Base-by-base conservation (phyloP, 2,888 invertebrate species). In the Salticus scenicus region DNA sequence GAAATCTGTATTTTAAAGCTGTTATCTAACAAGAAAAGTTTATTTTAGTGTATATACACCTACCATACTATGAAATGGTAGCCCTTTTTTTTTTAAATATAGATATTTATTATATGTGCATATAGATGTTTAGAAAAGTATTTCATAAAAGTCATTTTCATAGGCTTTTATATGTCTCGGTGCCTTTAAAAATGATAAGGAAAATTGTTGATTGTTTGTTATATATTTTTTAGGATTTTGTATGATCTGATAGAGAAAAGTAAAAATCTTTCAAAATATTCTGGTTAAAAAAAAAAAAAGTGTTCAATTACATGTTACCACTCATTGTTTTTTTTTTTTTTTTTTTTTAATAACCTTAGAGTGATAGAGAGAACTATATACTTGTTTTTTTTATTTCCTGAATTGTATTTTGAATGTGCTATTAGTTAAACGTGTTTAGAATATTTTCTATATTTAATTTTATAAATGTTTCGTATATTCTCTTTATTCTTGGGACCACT, bases 21-120 rank as follows among this genome's bases (percentile, higher is more conserved):
- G 67, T 67, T 67, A 67, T 67, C 20, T 33, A 8, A 20, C 47
- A 57, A 24, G n/a, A 37, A 57, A 47, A 57, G 57, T 57, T 57
- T 57, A 57, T 57, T 57, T 1, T 24, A 57, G 24, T 57, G 57
- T 57, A 57, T 57, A 57, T 57, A 57, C 17, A 57, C 12, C 24
- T 57, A 57, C 57, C 57, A 57, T 57, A 1, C 24, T 4, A 24
- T 57, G 5, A 24, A 17, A 4, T 57, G 57, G 57, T 57, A 24
- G 24, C 5, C 37, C 10, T 24, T 47, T 37, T 37, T 47, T 47
- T 47, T 47, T 12, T 47, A 47, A 17, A 57, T 24, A 57, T 57
- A 57, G 20, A 57, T 57, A 57, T 57, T 24, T 57, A 47, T 47
- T 47, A 57, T 47, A 47, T 47, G n/a, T 47, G n/a, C n/a, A 47